A percentile compares a stretch with the other conserved stretches of the same genome.
phyloP scores from a whole-genome alignment of 1,140 invertebrate genomes.

The Neocloeon triangulifer region DNA sequence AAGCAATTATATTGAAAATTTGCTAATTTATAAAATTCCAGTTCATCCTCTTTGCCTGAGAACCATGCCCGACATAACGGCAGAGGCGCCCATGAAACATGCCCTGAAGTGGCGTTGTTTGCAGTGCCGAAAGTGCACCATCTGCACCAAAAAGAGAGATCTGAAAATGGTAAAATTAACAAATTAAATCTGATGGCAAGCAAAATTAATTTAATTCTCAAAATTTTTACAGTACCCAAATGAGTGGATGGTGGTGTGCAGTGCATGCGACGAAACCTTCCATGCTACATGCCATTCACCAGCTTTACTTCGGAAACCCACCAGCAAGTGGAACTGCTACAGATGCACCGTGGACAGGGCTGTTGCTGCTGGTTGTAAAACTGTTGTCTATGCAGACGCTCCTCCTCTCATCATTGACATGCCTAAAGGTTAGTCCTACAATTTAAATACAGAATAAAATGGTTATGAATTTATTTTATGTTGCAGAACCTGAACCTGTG shows the following conservation, averaged over 20 bases:
- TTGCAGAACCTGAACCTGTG: not conserved
- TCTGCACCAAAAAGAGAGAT: no score
- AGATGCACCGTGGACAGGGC: slow-evolving; percentile 11
- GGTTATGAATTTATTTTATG: slow-evolving; percentile 7
- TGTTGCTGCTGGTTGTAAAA: not conserved
- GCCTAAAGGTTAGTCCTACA: not conserved
- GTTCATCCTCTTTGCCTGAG: no score
- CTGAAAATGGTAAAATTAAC: no score
- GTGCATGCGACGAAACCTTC: slow-evolving; percentile 59
- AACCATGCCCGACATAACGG: no score
- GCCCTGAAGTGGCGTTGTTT: no score
- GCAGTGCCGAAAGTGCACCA: no score
- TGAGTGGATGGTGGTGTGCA: slow-evolving; percentile 59
- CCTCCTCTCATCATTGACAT: not conserved
- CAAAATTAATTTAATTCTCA: no score
- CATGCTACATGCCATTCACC: slow-evolving; percentile 43
- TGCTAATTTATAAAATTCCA: no score
- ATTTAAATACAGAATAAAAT: not conserved
- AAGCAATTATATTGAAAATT: no score
- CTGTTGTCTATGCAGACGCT: not conserved
- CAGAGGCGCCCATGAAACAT: no score
- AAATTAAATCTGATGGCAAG: no score
- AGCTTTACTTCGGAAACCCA: slow-evolving; percentile 15
- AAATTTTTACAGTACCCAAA: no score
- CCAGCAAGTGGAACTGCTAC: slow-evolving; percentile 18